Base-by-base conservation (phyloP, 2,888 invertebrate genomes). In the Panorpa germanica region DNA sequence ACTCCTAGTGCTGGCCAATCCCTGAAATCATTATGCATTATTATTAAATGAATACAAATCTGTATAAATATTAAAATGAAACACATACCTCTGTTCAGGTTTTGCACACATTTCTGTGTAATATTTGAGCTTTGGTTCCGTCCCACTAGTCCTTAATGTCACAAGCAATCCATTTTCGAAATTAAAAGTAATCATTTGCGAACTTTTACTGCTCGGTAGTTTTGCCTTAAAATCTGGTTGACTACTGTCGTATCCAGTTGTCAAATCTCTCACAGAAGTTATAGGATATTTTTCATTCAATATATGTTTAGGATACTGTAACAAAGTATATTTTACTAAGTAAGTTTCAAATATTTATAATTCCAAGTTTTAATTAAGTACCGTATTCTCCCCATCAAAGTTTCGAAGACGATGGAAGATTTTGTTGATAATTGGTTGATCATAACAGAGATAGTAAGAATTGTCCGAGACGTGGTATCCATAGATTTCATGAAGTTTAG, bases 121-220 rank as follows among this genome's bases (percentile, higher is more conserved):
- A 56, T 93, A 99, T 59, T 99, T 99, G 43, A 99, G 70, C 55
- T 99, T 99, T 23, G 98, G 98, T 52, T 99, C 98, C 0, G 98
- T 99, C 25, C 98, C 98, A 51, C 93, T 93, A 2, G 95, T 91
- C 38, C 98, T 66, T 18, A 99, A 56, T 0, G 91, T 95, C 2
- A 82, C 69, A 6, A 77, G 71, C 37, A 86, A 64, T 1, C 90
- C 91, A 54, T 82, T 85, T 30, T 63, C 60, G 52, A 96, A 90
- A 6, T 69, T 71, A 52, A 98, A 90, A 7, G 91, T 91, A 30
- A 99, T 75, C 98, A 99, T 98, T 57, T 96, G 76, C 38, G 60
- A 63, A 36, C 65, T 65, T 37, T 61, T 56, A 9, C 70, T 71
- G 4, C 63, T 64, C 29, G 77, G 77, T 18, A 78, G 50, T 37